Evolutionary conservation across 1,140 invertebrate genomes (phyloP).

Genomic region (Sminthurides bifidus): DNA sequence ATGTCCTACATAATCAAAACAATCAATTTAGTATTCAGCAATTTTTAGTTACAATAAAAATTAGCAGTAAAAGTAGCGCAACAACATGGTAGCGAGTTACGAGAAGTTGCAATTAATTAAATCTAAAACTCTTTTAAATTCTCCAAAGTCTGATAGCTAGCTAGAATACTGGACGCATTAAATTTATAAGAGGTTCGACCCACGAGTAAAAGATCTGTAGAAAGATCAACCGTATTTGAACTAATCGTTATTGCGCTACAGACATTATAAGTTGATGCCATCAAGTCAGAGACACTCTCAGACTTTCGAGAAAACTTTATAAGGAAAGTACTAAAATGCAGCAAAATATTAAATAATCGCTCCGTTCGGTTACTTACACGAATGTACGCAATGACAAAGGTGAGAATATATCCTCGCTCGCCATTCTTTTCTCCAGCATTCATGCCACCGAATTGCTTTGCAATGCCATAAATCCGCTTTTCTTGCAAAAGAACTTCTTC

Average conservation of each 20-base stretch:
- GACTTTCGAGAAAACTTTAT: neutral
- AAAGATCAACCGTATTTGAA: too few relatives aligned
- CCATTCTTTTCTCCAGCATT: conserved; percentile 87
- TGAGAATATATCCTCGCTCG: conserved; percentile 84
- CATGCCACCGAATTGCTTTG: conserved; percentile 55
- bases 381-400: conserved; percentile 97
- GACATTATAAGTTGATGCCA: neutral
- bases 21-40: neutral
- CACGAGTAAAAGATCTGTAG: too few relatives aligned
- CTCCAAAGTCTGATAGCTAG: neutral
- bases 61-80: too few relatives aligned
- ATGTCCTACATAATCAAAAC: conserved; percentile 56
- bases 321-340: neutral
- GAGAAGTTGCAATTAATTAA: too few relatives aligned
- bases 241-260: neutral
- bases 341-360: conserved; percentile 9
- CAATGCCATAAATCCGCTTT: conserved; percentile 71
- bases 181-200: too few relatives aligned
- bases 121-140: too few relatives aligned
- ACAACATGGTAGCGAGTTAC: too few relatives aligned
- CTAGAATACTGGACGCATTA: too few relatives aligned
- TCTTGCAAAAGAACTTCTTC: conserved; percentile 66
- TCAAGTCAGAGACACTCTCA: neutral
- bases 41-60: neutral
- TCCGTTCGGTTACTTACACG: conserved; percentile 50